Conservation (phyloP, 2,113 vertebrate genomes). For the Callospermophilus lateralis region DNA sequence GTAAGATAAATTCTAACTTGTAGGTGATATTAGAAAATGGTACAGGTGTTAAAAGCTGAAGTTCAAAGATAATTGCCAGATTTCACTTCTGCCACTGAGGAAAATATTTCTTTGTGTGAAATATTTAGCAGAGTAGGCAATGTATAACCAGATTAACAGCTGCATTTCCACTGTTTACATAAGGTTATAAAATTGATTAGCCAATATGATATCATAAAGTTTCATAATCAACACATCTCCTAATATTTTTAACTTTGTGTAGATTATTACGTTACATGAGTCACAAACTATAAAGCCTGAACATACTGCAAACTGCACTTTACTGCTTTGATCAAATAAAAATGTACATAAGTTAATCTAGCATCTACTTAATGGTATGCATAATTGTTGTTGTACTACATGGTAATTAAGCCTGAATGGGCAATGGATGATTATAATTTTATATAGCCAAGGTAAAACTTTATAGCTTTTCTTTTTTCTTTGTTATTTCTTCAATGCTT, state of each 20-base stretch:
- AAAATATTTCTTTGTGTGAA: conserved; percentile 27
- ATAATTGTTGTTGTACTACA: conserved; percentile 65
- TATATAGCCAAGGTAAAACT: conserved; percentile 58
- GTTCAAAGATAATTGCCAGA: conserved; percentile 46
- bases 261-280: conserved; percentile 34
- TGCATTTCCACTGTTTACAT: conserved; percentile 45
- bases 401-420: conserved; percentile 64
- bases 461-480: conserved; percentile 29
- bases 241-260: conserved; percentile 49
- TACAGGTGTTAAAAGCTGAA: background rate
- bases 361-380: conserved; percentile 64
- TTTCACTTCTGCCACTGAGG: background rate
- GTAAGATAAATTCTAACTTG: conserved; percentile 43
- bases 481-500: conserved; percentile 57
- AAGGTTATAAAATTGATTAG: conserved; percentile 68
- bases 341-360: conserved; percentile 62
- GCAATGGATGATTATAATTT: conserved; percentile 68
- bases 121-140: conserved; percentile 40
- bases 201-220: conserved; percentile 51
- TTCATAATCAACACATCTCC: conserved; percentile 55
- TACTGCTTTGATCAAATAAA: conserved; percentile 62
- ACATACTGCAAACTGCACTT: conserved; percentile 24
- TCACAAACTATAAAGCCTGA: conserved; percentile 31
- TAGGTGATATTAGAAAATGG: background rate
- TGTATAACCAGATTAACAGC: background rate